phyloP scores from a whole-genome alignment of 53 echinoderm and acorn worm species.

The Zoroaster sp. region DNA sequence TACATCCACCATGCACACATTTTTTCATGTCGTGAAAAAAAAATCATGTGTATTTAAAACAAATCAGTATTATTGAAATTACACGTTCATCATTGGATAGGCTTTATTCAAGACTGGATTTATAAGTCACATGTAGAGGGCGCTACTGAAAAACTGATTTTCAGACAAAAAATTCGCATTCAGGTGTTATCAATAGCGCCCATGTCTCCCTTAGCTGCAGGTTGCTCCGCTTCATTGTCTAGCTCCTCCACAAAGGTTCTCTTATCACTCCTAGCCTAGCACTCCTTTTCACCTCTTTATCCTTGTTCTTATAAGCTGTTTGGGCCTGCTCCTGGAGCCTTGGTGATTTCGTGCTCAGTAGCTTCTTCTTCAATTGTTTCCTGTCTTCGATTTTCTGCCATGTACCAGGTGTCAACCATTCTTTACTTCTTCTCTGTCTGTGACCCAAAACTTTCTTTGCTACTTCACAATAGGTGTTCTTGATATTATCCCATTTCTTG shows the following conservation, averaged over 20 bases:
- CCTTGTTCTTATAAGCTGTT: neutral
- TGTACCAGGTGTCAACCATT: neutral
- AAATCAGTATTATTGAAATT: no score
- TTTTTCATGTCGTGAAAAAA: no score
- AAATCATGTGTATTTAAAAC: no score
- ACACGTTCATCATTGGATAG: no score
- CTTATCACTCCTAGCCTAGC: slow-evolving; percentile 38
- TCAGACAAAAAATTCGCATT: no score
- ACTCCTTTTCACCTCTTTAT: slow-evolving; percentile 17
- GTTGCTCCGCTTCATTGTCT: slow-evolving; percentile 3
- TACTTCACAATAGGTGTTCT: neutral
- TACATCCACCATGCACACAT: no score
- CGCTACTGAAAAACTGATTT: no score
- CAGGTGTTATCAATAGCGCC: slow-evolving; percentile 15
- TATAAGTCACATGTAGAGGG: no score
- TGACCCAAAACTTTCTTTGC: neutral
- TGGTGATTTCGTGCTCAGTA: slow-evolving; percentile 20
- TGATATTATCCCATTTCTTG: no score
- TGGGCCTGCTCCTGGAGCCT: slow-evolving; percentile 15
- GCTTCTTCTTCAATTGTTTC: no score
- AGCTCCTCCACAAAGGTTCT: slow-evolving; percentile 6
- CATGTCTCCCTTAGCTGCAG: slow-evolving; percentile 3
- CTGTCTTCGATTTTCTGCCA: no score
- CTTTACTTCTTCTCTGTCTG: neutral
- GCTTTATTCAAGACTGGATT: no score